A percentile compares a stretch with the other conserved stretches of the same genome.
These are phyloP conservation scores for Nomada flava DNA, from an alignment of 2,888 invertebrate species.

Conservation along the genomic window DNA sequence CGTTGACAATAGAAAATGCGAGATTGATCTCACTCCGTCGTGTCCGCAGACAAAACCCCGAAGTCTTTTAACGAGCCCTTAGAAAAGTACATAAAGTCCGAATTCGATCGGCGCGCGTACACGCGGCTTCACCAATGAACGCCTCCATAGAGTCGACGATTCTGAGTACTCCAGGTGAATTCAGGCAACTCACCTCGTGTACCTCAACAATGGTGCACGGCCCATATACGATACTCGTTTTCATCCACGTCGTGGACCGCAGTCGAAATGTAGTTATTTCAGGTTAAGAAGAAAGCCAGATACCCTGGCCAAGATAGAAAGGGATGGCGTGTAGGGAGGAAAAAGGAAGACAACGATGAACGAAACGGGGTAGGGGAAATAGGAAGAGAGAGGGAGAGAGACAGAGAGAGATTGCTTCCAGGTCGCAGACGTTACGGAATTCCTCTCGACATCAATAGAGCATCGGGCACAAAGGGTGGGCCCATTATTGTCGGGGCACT, in stretches of 20 bases:
- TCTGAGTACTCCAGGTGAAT: slow-evolving; percentile 42
- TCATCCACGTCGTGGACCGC: slow-evolving; percentile 26
- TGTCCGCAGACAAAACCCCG: slow-evolving; percentile 61
- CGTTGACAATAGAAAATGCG: slow-evolving; percentile 61
- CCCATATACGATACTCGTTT: slow-evolving; percentile 49
- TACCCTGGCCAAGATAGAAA: slow-evolving; percentile 5
- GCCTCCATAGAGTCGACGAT: slow-evolving; percentile 18
- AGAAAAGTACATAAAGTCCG: slow-evolving; percentile 25
- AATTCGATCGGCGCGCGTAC: slow-evolving; percentile 44
- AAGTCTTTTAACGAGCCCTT: slow-evolving; percentile 60
- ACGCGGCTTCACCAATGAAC: slow-evolving; percentile 1
- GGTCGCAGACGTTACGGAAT: slow-evolving; percentile 75
- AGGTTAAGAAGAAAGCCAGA: slow-evolving; percentile 29
- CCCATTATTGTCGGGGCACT: slow-evolving; percentile 73
- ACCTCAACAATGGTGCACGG: slow-evolving; percentile 34
- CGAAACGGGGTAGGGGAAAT: neutral
- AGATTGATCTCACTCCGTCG: slow-evolving; percentile 58
- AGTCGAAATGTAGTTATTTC: slow-evolving; percentile 53
- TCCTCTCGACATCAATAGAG: slow-evolving; percentile 75
- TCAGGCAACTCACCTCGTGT: slow-evolving; percentile 39
- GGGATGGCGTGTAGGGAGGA: neutral
- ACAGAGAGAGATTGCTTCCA: slow-evolving; percentile 46
- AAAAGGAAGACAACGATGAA: slow-evolving; percentile 12
- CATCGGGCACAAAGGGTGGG: slow-evolving; percentile 73
- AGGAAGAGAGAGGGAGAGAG: slow-evolving; percentile 22